Percentiles rank a stretch among this genome's conserved stretches.
These are phyloP conservation scores for Pseudomyrmex cubaensis DNA, from an alignment of 1,140 invertebrate genomes.

Conservation along the genomic window DNA sequence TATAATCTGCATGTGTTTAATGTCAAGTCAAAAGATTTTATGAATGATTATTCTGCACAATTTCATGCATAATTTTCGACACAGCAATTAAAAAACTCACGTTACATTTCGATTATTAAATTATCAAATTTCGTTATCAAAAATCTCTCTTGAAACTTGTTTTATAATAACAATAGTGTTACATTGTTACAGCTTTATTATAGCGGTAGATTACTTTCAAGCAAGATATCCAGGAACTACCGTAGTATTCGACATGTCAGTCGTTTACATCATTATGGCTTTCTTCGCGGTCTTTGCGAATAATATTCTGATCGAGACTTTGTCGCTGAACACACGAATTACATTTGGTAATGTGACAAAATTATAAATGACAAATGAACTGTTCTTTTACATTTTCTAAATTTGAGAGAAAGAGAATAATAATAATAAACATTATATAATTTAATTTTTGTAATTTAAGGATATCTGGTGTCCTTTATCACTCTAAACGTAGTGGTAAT, in stretches of 20 bases:
- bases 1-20: too few species aligned
- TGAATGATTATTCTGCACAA: neutral
- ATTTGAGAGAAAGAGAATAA: neutral
- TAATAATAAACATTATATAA: neutral
- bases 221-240: constrained; percentile 92
- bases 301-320: constrained; percentile 93
- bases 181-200: constrained; percentile 91
- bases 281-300: constrained; percentile 94
- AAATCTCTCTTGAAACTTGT: neutral
- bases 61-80: neutral
- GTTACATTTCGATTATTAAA: neutral
- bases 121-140: neutral
- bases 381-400: neutral
- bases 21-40: too few species aligned
- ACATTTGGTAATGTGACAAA: constrained; percentile 90
- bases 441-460: constrained; percentile 80
- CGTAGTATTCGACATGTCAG: constrained; percentile 96
- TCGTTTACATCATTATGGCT: constrained; percentile 94
- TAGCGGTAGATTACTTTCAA: constrained; percentile 96
- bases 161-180: neutral
- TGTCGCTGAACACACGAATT: constrained; percentile 93
- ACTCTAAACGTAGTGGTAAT: constrained; percentile 93
- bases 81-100: neutral
- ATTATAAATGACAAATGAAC: neutral
- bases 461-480: constrained; percentile 92